A percentile compares a stretch with the other conserved stretches of the same genome.
Conservation (phyloP, 2,113 vertebrate species). For the Psettodes erumei region DNA sequence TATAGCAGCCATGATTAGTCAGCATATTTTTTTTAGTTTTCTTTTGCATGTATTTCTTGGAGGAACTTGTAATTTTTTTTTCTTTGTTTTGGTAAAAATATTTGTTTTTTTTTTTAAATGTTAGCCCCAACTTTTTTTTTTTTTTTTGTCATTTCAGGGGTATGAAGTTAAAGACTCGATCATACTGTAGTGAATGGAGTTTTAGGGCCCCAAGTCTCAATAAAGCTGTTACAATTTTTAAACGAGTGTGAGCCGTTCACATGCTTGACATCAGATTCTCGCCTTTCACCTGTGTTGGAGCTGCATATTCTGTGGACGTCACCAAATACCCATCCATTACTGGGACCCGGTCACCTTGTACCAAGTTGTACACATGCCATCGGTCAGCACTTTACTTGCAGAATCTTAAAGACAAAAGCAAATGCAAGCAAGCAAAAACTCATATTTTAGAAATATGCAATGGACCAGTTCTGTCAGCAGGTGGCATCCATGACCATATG, state of each 20-base stretch:
- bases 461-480: conserved; percentile 64
- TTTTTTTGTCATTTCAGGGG: conserved; percentile 45
- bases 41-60: conserved; percentile 63
- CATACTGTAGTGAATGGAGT: conserved; percentile 59
- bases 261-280: background rate
- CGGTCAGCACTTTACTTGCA: background rate
- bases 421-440: no score
- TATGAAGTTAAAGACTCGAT: conserved; percentile 47
- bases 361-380: no score
- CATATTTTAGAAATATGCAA: conserved; percentile 40
- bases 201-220: conserved; percentile 69
- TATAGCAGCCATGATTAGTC: conserved; percentile 54
- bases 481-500: conserved; percentile 57
- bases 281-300: background rate
- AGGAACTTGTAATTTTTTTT: conserved; percentile 46
- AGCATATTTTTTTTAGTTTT: conserved; percentile 14
- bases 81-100: conserved; percentile 53
- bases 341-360: no score
- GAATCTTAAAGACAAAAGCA: background rate
- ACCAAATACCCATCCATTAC: background rate
- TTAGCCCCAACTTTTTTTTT: conserved; percentile 11
- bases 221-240: conserved; percentile 73
- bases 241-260: conserved; percentile 21
- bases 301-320: background rate
- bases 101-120: conserved; percentile 24